Conservation (phyloP, 2,888 invertebrate species). For the Synanthedon myopaeformis region DNA sequence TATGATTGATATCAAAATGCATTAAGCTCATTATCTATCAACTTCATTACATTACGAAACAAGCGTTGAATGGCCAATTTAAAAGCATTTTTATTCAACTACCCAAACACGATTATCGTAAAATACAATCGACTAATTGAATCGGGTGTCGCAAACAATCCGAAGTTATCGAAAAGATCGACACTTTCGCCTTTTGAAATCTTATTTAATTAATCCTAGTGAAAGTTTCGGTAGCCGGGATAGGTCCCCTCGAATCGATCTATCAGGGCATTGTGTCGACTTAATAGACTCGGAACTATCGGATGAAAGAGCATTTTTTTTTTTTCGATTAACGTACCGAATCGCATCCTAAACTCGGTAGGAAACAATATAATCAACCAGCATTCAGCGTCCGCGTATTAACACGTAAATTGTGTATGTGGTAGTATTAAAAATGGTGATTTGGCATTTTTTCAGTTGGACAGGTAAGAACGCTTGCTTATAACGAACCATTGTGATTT, state of each 20-base stretch:
- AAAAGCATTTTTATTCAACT: constrained; percentile 6
- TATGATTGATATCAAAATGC: too few relatives aligned
- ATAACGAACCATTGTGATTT: constrained; percentile 67
- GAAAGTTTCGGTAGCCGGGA: constrained; percentile 24
- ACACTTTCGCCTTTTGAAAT: constrained; percentile 13
- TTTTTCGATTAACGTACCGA: constrained; percentile 61
- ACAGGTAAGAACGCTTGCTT: constrained; percentile 31
- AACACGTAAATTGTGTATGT: constrained; percentile 5
- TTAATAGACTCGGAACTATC: constrained; percentile 48
- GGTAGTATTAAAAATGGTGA: constrained; percentile 62
- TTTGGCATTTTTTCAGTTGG: constrained; percentile 39
- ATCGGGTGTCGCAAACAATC: constrained; percentile 16
- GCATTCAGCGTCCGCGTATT: constrained; percentile 28
- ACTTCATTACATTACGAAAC: constrained; percentile 7
- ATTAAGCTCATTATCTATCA: neutral
- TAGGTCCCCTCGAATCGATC: constrained; percentile 21
- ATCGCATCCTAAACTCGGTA: constrained; percentile 47
- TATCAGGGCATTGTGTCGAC: constrained; percentile 40
- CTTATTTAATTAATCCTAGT: constrained; percentile 37
- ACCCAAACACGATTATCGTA: constrained; percentile 10
- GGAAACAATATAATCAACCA: constrained; percentile 68
- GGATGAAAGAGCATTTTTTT: constrained; percentile 53
- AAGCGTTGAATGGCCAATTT: constrained; percentile 10
- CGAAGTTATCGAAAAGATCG: constrained; percentile 9
- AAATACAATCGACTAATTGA: constrained; percentile 18